phyloP scores from a whole-genome alignment of 2,888 invertebrate species.

The Thalpophila matura region DNA sequence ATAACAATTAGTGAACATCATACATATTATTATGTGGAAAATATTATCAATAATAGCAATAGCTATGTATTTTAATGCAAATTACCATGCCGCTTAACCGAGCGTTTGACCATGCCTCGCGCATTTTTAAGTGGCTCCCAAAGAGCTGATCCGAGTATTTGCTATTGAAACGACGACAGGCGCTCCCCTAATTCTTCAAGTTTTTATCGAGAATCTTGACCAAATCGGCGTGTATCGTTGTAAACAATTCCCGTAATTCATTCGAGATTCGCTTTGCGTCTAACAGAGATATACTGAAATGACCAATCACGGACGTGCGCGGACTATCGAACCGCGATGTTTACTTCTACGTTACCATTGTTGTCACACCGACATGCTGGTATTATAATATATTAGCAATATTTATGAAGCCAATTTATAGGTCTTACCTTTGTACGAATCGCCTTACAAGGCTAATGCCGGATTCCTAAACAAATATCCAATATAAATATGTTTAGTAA shows the following conservation, averaged over 20 bases:
- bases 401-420: conserved; percentile 56
- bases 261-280: conserved; percentile 84
- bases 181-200: conserved; percentile 60
- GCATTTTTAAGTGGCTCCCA: conserved; percentile 27
- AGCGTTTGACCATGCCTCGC: conserved; percentile 8
- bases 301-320: conserved; percentile 88
- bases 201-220: conserved; percentile 68
- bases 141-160: conserved; percentile 46
- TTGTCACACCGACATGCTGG: conserved; percentile 72
- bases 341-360: conserved; percentile 70
- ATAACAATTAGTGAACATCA: too few relatives aligned
- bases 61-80: not conserved
- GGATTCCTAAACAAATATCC: conserved; percentile 23
- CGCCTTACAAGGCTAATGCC: conserved; percentile 40
- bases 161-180: conserved; percentile 64
- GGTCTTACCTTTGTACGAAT: conserved; percentile 29
- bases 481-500: too few relatives aligned
- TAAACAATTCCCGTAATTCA: conserved; percentile 85
- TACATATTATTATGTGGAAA: too few relatives aligned
- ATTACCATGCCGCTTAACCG: too few relatives aligned
- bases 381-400: conserved; percentile 46
- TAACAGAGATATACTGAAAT: conserved; percentile 89
- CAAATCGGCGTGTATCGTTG: conserved; percentile 73
- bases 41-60: not conserved
- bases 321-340: conserved; percentile 76